Evolutionary conservation across 2,113 vertebrate genomes (phyloP).

Genomic region (Oceanodroma tethys): DNA sequence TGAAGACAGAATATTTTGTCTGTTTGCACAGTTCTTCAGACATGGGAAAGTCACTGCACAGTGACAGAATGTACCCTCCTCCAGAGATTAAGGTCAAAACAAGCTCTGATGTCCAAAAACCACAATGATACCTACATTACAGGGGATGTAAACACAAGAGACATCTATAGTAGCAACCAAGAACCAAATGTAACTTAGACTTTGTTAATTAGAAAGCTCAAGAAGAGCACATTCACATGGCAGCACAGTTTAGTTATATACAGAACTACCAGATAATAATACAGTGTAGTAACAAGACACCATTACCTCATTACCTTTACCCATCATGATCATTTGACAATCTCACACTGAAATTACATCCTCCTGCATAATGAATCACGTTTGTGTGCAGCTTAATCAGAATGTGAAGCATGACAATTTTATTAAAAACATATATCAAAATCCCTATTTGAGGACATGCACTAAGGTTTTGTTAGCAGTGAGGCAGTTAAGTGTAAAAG

Average conservation of each 20-base stretch:
- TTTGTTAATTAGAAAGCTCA: not conserved
- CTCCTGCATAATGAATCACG: not conserved
- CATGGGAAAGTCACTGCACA: not conserved
- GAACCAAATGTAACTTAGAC: not conserved
- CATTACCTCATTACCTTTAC: not conserved
- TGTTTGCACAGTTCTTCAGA: not conserved
- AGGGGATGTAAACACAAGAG: not conserved
- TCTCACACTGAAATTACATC: not conserved
- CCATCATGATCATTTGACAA: not conserved
- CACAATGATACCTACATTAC: not conserved
- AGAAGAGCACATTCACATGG: not conserved
- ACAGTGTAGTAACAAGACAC: not conserved
- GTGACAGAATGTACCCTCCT: not conserved
- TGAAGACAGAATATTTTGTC: not conserved
- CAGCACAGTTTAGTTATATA: not conserved
- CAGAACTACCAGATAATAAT: not conserved
- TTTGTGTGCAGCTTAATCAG: not conserved
- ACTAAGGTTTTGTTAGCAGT: not conserved
- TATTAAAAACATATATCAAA: not conserved
- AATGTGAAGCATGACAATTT: not conserved
- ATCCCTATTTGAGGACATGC: not conserved
- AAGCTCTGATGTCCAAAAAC: not conserved
- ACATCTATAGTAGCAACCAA: not conserved
- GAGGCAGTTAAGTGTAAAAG: not conserved
- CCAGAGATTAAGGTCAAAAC: not conserved